Base-by-base conservation (phyloP, 2,797 vertebrate species). In the Cuculus canorus region DNA sequence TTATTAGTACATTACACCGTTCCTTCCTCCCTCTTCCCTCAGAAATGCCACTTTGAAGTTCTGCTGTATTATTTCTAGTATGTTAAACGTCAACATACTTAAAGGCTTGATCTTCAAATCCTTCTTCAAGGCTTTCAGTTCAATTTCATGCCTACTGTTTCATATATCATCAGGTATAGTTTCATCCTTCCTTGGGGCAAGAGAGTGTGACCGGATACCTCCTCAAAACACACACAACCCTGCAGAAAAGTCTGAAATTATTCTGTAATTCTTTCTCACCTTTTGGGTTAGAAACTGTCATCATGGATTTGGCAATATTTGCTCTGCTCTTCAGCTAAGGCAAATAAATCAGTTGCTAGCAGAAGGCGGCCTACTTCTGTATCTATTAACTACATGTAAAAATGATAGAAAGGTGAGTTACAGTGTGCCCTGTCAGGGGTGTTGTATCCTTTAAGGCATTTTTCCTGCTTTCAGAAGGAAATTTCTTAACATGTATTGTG, bases 81-180 rank as follows among this genome's bases (percentile, higher is more conserved):
- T 11, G 28, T 61, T 82, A 95, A 68, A 37, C 45, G 91, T 50
- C 37, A 32, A 47, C n/a, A 22, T 37, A 71, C 33, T 75, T 28
- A 75, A 68, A 27, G 76, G 37, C 41, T 37, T 82, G 64, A 73
- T 76, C 69, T 89, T 39, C 81, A 68, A 88, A 75, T 17, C 17
- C n/a, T 71, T 53, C 63, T 41, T 56, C 32, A 39, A 82, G 82
- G 53, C 60, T 80, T 82, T 77, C 50, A 32, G 30, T 35, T 78
- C 23, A 45, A 93, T 91, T 91, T 93, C 87, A 88, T 59, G 69
- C 82, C 41, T 15, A 52, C 14, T 53, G 30, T 83, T 81, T 86
- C 53, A 45, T 14, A 1, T 43, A 65, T 27, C 47, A 81, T 75
- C 82, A 91, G 71, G 27, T 33, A 39, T 4, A 82, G 11, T 50